A percentile compares a stretch with the other conserved stretches of the same genome.
These are phyloP conservation scores for Montipora efflorescens DNA, from an alignment of 64 coral and sea anemone genomes.

Conservation along the genomic window DNA sequence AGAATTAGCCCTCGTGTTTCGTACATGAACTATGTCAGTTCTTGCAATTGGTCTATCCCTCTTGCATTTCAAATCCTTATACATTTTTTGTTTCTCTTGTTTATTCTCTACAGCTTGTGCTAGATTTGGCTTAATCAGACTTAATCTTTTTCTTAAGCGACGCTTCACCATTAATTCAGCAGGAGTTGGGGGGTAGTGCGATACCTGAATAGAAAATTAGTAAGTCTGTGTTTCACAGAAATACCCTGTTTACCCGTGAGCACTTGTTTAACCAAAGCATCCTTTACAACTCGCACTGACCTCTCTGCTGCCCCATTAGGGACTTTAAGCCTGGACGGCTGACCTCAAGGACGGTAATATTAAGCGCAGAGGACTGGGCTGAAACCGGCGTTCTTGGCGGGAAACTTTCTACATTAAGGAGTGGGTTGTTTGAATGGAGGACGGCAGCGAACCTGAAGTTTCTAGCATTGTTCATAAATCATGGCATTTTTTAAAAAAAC, in stretches of 20 bases:
- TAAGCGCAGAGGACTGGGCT: too few species aligned
- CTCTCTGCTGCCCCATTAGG: conserved; percentile 49
- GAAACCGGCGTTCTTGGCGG: too few species aligned
- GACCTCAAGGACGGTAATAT: too few species aligned
- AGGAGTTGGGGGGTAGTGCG: conserved; percentile 57
- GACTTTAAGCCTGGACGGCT: too few species aligned
- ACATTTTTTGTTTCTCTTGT: conserved; percentile 27
- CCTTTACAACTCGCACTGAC: not conserved
- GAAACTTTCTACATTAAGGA: too few species aligned
- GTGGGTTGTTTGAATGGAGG: too few species aligned
- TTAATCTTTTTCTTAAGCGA: conserved; percentile 29
- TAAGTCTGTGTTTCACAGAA: conserved; percentile 69
- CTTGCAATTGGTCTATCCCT: conserved; percentile 40
- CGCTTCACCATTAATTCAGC: conserved; percentile 51
- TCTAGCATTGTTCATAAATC: too few species aligned
- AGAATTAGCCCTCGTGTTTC: conserved; percentile 44
- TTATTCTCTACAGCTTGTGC: conserved; percentile 50
- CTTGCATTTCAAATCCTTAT: conserved; percentile 37
- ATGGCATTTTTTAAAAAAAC: too few species aligned
- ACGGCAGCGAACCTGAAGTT: too few species aligned
- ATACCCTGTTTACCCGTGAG: not conserved
- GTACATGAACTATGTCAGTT: conserved; percentile 64
- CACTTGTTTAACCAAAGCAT: not conserved
- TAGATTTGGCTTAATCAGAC: conserved; percentile 48
- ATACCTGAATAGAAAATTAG: conserved; percentile 68